Base-by-base conservation (phyloP, 2,113 vertebrate species). In the Camelus dromedarius region DNA sequence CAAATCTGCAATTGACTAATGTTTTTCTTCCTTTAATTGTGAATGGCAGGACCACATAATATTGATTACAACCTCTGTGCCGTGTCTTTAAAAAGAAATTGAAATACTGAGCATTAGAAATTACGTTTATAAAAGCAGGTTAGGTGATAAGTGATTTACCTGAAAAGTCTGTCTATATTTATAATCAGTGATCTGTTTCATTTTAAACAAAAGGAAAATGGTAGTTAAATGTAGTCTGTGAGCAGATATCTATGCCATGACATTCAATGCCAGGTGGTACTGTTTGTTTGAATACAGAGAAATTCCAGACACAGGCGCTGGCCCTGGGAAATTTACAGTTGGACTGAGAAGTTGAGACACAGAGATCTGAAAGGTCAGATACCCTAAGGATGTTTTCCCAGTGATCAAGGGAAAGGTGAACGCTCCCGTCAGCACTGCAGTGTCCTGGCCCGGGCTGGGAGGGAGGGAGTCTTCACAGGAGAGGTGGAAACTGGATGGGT, bases 391-490 rank as follows among this genome's bases (percentile, higher is more conserved):
- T 58, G 26, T 72, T 5, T 35, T 32, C 30, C 3, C 4, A 5
- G 2, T 0, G 12, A 42, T 48, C 26, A 10, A 35, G 22, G 50
- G 64, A 11, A 77, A 13, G 12, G 38, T 3, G 15, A 11, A n/a
- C 42, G 62, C 50, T 42, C 26, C 4, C 0, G 1, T 32, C 22
- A 0, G 2, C 3, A 6, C 38, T 54, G 5, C 12, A 0, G 3
- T 0, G 2, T 10, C 18, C 79, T 20, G 50, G 30, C 58, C 2
- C 0, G 48, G 42, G 48, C 7, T 1, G 2, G 10, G 38, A 42
- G 38, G 24, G 38, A 69, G 50, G n/a, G 18, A 2, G 6, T 16
- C 38, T 67, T 72, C 56, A 9, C 6, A 12, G 35, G 13, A 84
- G 6, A 5, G 10, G 24, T 12, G 15, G 80, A 28, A 19, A 22